Evolutionary conservation across 2,113 vertebrate species (phyloP).

Genomic region (Fulica atra): DNA sequence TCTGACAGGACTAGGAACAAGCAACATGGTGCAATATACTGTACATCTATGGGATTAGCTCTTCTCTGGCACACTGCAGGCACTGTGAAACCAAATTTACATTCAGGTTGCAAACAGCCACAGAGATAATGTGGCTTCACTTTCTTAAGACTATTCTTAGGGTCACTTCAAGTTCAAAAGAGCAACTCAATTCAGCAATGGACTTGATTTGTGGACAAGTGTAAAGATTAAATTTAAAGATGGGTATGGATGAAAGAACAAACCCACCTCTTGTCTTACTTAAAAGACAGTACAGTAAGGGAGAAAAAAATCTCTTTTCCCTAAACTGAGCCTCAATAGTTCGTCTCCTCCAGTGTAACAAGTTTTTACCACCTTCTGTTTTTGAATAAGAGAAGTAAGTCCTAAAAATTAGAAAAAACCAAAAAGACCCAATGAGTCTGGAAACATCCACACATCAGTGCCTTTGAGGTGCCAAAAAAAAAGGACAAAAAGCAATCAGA

Average conservation of each 20-base stretch:
- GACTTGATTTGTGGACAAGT: neutral
- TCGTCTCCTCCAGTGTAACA: neutral
- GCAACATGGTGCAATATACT: neutral
- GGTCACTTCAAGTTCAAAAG: neutral
- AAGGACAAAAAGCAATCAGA: neutral
- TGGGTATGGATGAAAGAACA: neutral
- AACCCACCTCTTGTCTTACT: neutral
- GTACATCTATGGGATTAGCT: neutral
- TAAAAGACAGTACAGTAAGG: neutral
- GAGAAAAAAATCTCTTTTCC: neutral
- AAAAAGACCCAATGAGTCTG: neutral
- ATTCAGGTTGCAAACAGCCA: neutral
- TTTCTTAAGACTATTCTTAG: neutral
- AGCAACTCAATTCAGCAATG: neutral
- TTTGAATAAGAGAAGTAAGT: neutral
- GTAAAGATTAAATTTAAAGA: neutral
- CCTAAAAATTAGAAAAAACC: neutral
- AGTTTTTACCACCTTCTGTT: neutral
- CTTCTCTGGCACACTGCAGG: neutral
- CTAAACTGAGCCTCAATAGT: neutral
- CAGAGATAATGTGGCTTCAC: neutral
- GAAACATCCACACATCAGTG: neutral
- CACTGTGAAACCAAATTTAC: neutral
- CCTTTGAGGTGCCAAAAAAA: neutral
- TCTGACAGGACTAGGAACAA: neutral